Evolutionary conservation across 2,888 invertebrate species (phyloP).

Genomic region (Nymphalis c-album): DNA sequence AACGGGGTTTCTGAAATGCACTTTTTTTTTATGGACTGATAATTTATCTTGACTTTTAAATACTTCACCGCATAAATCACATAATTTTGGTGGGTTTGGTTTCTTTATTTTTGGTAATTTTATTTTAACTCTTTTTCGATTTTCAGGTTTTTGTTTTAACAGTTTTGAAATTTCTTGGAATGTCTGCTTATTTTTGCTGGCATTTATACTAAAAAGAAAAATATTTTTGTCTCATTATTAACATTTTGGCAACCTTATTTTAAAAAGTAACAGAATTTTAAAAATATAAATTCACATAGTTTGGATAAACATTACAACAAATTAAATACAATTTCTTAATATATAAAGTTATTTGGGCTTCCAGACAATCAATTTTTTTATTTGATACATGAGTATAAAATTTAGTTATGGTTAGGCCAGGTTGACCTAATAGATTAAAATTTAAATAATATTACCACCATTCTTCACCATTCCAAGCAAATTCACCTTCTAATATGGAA

Average conservation of each 20-base stretch:
- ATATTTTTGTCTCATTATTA: conserved; percentile 8
- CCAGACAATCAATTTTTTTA: no score
- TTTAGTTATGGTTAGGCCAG: neutral
- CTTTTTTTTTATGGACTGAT: conserved; percentile 54
- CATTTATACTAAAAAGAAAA: conserved; percentile 53
- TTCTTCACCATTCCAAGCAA: conserved; percentile 65
- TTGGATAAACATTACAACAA: no score
- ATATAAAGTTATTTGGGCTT: no score
- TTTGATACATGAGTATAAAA: neutral
- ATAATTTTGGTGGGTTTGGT: conserved; percentile 53
- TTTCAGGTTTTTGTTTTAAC: conserved; percentile 38
- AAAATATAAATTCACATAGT: no score
- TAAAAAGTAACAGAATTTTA: no score
- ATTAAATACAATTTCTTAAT: no score
- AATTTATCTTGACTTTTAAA: conserved; percentile 58
- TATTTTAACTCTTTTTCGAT: conserved; percentile 42
- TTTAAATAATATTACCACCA: conserved; percentile 66
- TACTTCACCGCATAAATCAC: conserved; percentile 67
- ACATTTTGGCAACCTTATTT: no score
- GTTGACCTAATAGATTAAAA: conserved; percentile 7
- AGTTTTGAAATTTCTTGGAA: conserved; percentile 36
- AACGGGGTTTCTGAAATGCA: conserved; percentile 54
- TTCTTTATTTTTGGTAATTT: conserved; percentile 44
- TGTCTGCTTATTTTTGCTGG: conserved; percentile 38
- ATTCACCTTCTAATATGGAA: conserved; percentile 70